Percentiles rank a stretch among this genome's conserved stretches.
Conservation (phyloP, 2,888 invertebrate genomes). For the Andrena minutula region DNA sequence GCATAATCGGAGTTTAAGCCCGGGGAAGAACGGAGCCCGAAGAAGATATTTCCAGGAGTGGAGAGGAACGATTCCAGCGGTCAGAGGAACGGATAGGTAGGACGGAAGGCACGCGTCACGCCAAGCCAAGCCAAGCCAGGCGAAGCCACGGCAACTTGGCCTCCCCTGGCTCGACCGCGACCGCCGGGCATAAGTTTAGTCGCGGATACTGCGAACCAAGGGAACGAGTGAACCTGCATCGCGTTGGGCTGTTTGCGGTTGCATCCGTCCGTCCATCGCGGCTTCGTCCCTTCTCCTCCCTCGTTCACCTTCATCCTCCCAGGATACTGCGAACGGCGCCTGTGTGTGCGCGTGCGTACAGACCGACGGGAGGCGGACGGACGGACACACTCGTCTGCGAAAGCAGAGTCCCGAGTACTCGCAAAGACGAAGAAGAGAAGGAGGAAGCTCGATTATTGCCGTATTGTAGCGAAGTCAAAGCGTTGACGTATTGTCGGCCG, state of each 20-base stretch:
- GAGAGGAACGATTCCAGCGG: constrained; percentile 23
- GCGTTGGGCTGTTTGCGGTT: constrained; percentile 48
- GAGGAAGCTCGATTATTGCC: constrained; percentile 75
- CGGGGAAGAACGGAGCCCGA: constrained; percentile 70
- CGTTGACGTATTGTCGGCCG: constrained; percentile 76
- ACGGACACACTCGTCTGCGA: not conserved
- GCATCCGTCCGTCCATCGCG: constrained; percentile 26
- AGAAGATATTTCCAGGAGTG: constrained; percentile 68
- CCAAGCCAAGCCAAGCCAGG: not conserved
- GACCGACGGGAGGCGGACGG: not conserved
- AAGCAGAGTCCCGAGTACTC: constrained; percentile 38
- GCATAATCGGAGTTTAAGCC: constrained; percentile 77
- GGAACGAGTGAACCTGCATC: constrained; percentile 7
- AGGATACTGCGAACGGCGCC: not conserved
- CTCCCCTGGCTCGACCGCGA: constrained; percentile 16
- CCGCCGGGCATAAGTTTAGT: constrained; percentile 24
- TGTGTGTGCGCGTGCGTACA: constrained; percentile 15
- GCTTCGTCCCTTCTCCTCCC: not conserved
- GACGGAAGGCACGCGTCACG: constrained; percentile 10
- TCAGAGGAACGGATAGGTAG: constrained; percentile 6
- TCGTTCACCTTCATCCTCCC: not conserved
- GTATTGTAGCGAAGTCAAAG: constrained; percentile 75
- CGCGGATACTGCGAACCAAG: constrained; percentile 15
- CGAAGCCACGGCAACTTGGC: not conserved
- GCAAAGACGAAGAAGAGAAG: constrained; percentile 70